phyloP scores from a whole-genome alignment of 2,797 vertebrate genomes.

The Pseudochromis fuscus region DNA sequence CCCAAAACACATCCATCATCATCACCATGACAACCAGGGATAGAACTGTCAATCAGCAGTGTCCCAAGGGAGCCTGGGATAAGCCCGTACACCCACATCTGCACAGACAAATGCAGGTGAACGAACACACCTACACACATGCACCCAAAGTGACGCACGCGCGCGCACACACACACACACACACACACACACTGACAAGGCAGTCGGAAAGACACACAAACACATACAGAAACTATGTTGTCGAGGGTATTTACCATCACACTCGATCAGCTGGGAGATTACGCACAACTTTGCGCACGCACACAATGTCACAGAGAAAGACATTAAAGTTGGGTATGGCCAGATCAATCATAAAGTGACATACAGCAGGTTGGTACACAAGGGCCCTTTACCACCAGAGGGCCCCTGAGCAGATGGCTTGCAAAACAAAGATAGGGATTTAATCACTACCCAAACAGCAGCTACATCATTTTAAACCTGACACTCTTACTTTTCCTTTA shows the following conservation, averaged over 20 bases:
- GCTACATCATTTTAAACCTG: conserved; percentile 3
- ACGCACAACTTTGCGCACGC: conserved; percentile 43
- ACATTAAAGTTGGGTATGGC: conserved; percentile 30
- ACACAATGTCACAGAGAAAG: conserved; percentile 26
- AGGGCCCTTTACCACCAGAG: conserved; percentile 49
- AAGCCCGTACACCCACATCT: conserved; percentile 60
- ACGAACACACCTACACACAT: conserved; percentile 8
- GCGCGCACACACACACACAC: conserved; percentile 2
- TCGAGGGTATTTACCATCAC: conserved; percentile 50
- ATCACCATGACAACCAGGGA: conserved; percentile 82
- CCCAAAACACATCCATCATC: conserved; percentile 83
- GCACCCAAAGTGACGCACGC: not conserved
- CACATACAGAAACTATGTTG: conserved; percentile 36
- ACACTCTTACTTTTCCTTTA: conserved; percentile 5
- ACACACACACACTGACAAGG: conserved; percentile 16
- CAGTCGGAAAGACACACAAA: not conserved
- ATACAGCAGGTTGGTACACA: conserved; percentile 31
- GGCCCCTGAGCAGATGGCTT: conserved; percentile 46
- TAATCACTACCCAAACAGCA: conserved; percentile 7
- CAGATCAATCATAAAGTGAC: conserved; percentile 56
- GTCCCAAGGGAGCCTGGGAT: conserved; percentile 69
- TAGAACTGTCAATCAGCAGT: conserved; percentile 76
- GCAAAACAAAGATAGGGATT: conserved; percentile 19
- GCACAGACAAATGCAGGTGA: conserved; percentile 54
- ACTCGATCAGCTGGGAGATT: conserved; percentile 43